Conservation (phyloP, 2,797 vertebrate genomes). For the Alauda arvensis region DNA sequence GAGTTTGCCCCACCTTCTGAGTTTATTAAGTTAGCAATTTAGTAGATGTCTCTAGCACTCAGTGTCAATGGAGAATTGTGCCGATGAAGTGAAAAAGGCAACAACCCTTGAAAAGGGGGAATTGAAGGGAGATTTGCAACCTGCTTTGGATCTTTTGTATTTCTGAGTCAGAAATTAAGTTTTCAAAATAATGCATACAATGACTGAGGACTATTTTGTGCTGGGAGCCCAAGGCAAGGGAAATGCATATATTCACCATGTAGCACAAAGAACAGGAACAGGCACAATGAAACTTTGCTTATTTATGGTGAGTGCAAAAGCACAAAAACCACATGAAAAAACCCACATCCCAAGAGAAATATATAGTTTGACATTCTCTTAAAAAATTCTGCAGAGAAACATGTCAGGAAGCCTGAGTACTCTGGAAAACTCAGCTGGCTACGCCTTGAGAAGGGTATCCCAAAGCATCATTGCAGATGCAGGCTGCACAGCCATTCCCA, state of each 20-base stretch:
- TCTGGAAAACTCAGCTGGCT: background rate
- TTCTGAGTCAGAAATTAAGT: background rate
- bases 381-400: background rate
- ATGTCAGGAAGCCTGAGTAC: fast-evolving
- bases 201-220: background rate
- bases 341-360: fast-evolving
- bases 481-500: background rate
- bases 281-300: background rate
- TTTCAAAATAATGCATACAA: fast-evolving
- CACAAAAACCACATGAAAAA: background rate
- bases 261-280: background rate
- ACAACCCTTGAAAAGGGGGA: background rate
- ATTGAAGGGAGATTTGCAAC: background rate
- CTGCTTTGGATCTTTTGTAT: background rate
- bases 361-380: background rate
- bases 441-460: fast-evolving
- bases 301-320: background rate
- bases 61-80: background rate
- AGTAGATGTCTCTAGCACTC: background rate
- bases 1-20: background rate
- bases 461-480: background rate
- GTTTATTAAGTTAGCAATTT: background rate
- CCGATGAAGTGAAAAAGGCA: background rate
- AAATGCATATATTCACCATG: fast-evolving
- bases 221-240: background rate